These are phyloP conservation scores for Acleris emargana DNA, from an alignment of 2,888 invertebrate species.

Conservation along the genomic window DNA sequence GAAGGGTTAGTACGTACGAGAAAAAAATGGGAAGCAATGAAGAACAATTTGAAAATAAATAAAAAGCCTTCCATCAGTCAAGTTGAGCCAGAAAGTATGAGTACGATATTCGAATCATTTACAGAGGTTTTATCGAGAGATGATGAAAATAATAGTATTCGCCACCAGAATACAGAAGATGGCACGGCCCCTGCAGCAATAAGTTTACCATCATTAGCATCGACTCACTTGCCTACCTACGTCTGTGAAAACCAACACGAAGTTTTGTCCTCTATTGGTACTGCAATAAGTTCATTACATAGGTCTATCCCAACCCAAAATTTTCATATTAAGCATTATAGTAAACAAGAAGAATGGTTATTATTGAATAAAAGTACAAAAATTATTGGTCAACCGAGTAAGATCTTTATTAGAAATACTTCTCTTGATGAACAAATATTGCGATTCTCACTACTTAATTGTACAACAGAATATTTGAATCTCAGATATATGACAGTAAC, in stretches of 20 bases:
- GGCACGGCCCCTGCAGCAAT: conserved; percentile 34
- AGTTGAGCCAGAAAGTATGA: conserved; percentile 29
- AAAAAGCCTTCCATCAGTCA: conserved; percentile 36
- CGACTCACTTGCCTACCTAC: conserved; percentile 48
- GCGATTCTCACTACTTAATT: conserved; percentile 60
- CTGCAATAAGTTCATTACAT: conserved; percentile 46
- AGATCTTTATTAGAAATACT: conserved; percentile 50
- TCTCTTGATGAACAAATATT: conserved; percentile 52
- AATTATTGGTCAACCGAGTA: conserved; percentile 52
- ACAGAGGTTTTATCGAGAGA: conserved; percentile 42
- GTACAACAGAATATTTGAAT: conserved; percentile 51
- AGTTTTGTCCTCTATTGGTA: conserved; percentile 52
- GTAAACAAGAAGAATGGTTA: conserved; percentile 45
- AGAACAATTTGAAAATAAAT: conserved; percentile 34
- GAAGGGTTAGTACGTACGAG: conserved; percentile 60
- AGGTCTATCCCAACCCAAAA: conserved; percentile 37
- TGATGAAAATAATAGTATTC: conserved; percentile 37
- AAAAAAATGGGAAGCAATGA: conserved; percentile 54
- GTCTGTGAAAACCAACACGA: conserved; percentile 61
- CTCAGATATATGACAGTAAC: conserved; percentile 58
- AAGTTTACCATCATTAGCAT: conserved; percentile 8
- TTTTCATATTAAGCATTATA: conserved; percentile 33
- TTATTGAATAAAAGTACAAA: conserved; percentile 45
- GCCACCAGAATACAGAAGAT: conserved; percentile 63
- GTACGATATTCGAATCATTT: conserved; percentile 16